These are phyloP conservation scores for Cossypha polioptera DNA, from an alignment of 2,797 vertebrate species.

Conservation along the genomic window DNA sequence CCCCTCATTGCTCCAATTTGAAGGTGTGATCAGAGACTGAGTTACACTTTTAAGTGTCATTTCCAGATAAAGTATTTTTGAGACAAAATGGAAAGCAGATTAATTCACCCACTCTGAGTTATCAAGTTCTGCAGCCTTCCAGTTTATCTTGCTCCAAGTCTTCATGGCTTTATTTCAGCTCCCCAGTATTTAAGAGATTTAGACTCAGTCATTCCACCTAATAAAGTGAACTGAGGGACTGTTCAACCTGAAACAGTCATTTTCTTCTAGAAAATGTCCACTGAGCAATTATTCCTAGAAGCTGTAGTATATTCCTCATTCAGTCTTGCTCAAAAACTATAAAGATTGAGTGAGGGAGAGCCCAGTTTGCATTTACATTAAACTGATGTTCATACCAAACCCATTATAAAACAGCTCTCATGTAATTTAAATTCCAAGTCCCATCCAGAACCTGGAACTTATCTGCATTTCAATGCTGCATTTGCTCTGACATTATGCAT, in stretches of 20 bases:
- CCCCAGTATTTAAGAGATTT: conserved; percentile 27
- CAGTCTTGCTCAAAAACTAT: neutral
- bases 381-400: neutral
- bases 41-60: neutral
- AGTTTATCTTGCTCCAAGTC: conserved; percentile 16
- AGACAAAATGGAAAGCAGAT: conserved; percentile 53
- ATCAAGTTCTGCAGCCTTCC: neutral
- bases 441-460: conserved; percentile 22
- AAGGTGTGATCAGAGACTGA: neutral
- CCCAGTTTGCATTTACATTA: neutral
- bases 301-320: neutral
- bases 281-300: conserved; percentile 8
- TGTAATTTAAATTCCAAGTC: conserved; percentile 36
- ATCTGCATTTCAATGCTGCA: conserved; percentile 54
- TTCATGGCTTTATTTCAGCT: conserved; percentile 18
- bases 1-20: neutral
- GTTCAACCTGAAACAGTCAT: neutral
- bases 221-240: neutral
- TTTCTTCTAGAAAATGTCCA: neutral
- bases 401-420: neutral
- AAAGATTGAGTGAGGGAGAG: neutral
- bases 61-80: conserved; percentile 11
- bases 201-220: neutral
- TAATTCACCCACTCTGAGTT: neutral
- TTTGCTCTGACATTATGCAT: conserved; percentile 34